Evolutionary conservation across 2,113 vertebrate species (phyloP).

Genomic region (Microtus montanus): DNA sequence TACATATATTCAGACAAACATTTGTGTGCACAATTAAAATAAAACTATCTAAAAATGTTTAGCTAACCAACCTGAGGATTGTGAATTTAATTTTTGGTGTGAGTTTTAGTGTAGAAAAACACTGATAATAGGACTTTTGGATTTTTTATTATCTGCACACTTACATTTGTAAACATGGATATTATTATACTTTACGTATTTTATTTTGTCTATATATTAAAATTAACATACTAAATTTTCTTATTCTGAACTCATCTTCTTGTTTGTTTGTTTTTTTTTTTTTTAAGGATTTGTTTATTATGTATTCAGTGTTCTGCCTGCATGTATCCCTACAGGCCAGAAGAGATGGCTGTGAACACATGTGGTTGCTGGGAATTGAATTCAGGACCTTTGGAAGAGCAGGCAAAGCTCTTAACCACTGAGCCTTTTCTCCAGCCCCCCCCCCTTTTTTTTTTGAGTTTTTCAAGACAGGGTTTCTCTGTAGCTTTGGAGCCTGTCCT

Average conservation of each 20-base stretch:
- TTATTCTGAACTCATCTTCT: conserved; percentile 1
- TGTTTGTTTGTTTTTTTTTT: too few species aligned
- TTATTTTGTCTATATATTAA: not conserved
- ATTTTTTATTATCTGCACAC: not conserved
- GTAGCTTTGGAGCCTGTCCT: too few species aligned
- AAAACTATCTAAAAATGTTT: not conserved
- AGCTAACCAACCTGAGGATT: not conserved
- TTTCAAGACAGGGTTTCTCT: too few species aligned
- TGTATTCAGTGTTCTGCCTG: too few species aligned
- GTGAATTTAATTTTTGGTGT: conserved; percentile 52
- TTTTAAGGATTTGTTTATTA: too few species aligned
- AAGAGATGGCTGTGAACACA: too few species aligned
- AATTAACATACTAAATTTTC: conserved; percentile 6
- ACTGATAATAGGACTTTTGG: conserved; percentile 24
- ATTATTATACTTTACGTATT: conserved; percentile 17
- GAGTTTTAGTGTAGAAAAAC: not conserved
- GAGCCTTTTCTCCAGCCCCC: too few species aligned
- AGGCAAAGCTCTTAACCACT: too few species aligned
- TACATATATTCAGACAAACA: not conserved
- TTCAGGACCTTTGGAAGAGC: too few species aligned
- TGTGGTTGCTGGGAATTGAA: too few species aligned
- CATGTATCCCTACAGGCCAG: too few species aligned
- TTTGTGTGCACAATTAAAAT: not conserved
- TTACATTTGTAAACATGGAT: conserved; percentile 7
- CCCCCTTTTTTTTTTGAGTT: too few species aligned